phyloP scores from a whole-genome alignment of 2,888 invertebrate species.

The Lasiommata megera region DNA sequence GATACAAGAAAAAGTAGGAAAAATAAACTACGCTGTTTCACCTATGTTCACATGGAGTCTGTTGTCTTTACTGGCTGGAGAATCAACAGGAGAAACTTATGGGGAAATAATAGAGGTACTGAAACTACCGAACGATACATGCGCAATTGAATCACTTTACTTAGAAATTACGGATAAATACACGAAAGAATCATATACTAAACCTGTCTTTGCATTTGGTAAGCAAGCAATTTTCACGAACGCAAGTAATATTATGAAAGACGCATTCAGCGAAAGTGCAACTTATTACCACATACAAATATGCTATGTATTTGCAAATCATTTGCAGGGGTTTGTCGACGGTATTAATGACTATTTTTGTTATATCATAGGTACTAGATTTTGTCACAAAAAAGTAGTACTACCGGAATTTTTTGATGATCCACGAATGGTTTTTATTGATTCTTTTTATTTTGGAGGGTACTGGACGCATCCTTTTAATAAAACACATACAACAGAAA shows the following conservation, averaged over 20 bases:
- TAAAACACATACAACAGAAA: conserved; percentile 71
- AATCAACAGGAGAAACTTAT: conserved; percentile 66
- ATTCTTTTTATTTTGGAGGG: conserved; percentile 87
- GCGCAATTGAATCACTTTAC: conserved; percentile 60
- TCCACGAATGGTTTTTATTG: conserved; percentile 82
- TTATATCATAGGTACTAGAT: conserved; percentile 84
- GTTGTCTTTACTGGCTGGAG: conserved; percentile 68
- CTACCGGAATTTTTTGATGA: conserved; percentile 63
- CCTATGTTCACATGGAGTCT: conserved; percentile 71
- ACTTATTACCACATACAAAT: conserved; percentile 76
- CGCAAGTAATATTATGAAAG: conserved; percentile 53
- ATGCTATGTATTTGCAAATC: conserved; percentile 78
- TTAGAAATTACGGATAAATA: conserved; percentile 50
- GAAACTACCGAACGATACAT: conserved; percentile 56
- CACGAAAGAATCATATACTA: too few relatives aligned
- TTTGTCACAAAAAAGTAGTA: conserved; percentile 84
- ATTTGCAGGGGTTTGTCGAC: conserved; percentile 68
- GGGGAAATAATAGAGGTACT: conserved; percentile 58
- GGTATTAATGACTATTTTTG: conserved; percentile 86
- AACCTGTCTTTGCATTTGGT: conserved; percentile 54
- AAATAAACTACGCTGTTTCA: conserved; percentile 60
- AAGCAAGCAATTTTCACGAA: conserved; percentile 63
- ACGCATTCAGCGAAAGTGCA: conserved; percentile 66
- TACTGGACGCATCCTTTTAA: conserved; percentile 86
- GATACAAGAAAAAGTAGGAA: conserved; percentile 61